Conservation (phyloP, 2,797 vertebrate species). For the Gymnodraco acuticeps region DNA sequence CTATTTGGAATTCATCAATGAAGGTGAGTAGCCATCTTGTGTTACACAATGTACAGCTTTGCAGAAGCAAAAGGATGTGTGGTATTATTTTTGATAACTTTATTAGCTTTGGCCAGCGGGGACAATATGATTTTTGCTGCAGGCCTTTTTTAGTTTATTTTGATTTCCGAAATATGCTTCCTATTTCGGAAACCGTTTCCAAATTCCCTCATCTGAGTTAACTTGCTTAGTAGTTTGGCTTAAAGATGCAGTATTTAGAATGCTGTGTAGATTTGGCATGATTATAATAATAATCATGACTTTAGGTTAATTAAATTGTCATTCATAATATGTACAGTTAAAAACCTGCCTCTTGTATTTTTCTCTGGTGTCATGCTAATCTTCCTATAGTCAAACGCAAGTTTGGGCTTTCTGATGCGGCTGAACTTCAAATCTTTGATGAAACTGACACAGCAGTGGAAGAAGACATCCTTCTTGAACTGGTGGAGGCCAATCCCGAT, state of each 20-base stretch:
- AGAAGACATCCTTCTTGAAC: slow-evolving; percentile 39
- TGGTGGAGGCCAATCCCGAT: slow-evolving; percentile 20
- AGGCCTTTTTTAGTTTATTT: neutral
- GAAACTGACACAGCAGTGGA: slow-evolving; percentile 17
- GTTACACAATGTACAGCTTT: neutral
- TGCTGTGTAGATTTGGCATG: no score
- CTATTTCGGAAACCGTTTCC: neutral
- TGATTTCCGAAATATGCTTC: neutral
- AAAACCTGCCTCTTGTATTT: no score
- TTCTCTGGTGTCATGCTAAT: no score
- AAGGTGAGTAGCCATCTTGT: neutral
- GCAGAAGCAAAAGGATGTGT: neutral
- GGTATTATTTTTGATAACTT: neutral
- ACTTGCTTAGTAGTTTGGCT: no score
- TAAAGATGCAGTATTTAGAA: no score
- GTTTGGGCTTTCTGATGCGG: no score
- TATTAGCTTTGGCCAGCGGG: neutral
- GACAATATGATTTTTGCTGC: neutral
- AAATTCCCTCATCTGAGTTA: neutral
- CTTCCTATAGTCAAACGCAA: no score
- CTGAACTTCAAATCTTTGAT: no score
- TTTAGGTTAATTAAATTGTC: no score
- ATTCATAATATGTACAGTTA: no score
- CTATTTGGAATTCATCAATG: neutral
- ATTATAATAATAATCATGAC: no score